Conservation (phyloP, 2,888 invertebrate species). For the Nomada fucata region DNA sequence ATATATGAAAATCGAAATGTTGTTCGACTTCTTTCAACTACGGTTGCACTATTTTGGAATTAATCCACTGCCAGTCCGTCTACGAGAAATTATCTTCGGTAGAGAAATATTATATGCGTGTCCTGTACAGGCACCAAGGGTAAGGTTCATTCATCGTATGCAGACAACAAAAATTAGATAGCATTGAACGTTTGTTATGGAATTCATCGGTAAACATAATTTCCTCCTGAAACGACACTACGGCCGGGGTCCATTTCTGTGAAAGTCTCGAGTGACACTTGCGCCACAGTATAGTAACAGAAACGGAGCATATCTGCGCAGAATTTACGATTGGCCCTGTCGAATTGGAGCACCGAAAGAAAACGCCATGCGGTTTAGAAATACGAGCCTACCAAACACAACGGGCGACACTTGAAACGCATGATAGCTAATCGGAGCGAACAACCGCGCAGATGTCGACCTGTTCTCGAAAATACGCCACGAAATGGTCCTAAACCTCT, state of each 20-base stretch:
- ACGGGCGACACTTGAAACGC: conserved; percentile 15
- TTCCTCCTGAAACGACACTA: too few relatives aligned
- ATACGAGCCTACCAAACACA: conserved; percentile 29
- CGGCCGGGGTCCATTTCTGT: too few relatives aligned
- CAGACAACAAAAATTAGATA: neutral
- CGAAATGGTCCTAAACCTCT: conserved; percentile 3
- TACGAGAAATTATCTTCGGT: too few relatives aligned
- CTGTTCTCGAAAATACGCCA: neutral
- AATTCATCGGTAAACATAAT: neutral
- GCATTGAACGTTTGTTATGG: neutral
- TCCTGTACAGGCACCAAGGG: too few relatives aligned
- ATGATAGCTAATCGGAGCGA: conserved; percentile 42
- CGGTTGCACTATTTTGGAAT: too few relatives aligned
- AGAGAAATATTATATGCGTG: too few relatives aligned
- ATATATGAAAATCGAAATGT: too few relatives aligned
- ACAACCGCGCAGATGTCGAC: conserved; percentile 31
- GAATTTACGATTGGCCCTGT: neutral
- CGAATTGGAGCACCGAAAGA: neutral
- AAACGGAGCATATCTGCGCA: conserved; percentile 4
- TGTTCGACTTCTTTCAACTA: too few relatives aligned
- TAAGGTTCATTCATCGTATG: too few relatives aligned
- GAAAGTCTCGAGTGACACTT: neutral
- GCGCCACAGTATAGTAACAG: neutral
- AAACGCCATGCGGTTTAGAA: conserved; percentile 11
- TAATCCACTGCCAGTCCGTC: too few relatives aligned